Percentiles rank a stretch among this genome's conserved stretches.
Evolutionary conservation across 37 sponge, comb jelly and placozoan species (phyloP).

Genomic region (Axinella damicornis): DNA sequence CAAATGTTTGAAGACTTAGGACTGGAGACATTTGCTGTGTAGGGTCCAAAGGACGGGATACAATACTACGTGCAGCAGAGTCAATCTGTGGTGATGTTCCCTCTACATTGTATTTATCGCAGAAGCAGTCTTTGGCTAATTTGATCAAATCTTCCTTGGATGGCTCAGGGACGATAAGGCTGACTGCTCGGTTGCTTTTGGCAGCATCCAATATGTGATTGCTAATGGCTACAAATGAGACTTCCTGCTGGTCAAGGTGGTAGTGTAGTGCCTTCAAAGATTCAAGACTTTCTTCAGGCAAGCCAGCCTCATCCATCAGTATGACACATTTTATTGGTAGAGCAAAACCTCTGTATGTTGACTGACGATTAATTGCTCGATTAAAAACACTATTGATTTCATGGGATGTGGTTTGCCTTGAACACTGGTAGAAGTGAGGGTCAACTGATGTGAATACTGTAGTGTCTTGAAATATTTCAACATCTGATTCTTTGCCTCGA

Average conservation of each 20-base stretch:
- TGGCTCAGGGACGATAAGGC: constrained; percentile 82
- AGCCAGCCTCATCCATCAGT: constrained; percentile 95
- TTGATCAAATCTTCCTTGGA: constrained; percentile 66
- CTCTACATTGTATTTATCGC: background rate
- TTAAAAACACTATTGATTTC: constrained; percentile 91
- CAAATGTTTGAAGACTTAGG: no score
- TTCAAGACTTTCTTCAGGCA: constrained; percentile 93
- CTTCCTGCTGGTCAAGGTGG: constrained; percentile 87
- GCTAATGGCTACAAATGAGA: constrained; percentile 94
- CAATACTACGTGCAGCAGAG: background rate
- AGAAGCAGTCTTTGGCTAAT: constrained; percentile 75
- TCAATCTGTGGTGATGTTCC: constrained; percentile 26
- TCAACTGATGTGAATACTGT: constrained; percentile 64
- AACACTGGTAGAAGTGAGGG: constrained; percentile 88
- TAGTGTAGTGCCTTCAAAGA: constrained; percentile 95
- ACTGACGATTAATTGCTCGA: constrained; percentile 83
- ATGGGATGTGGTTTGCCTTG: constrained; percentile 80
- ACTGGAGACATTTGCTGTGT: constrained; percentile 24
- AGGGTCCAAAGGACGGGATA: constrained; percentile 45
- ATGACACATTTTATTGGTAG: constrained; percentile 84
- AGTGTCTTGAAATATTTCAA: constrained; percentile 38
- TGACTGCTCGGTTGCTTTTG: constrained; percentile 91
- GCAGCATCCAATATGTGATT: constrained; percentile 95
- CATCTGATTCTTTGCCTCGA: constrained; percentile 73
- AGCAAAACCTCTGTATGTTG: constrained; percentile 39